Conservation (phyloP, 2,888 invertebrate species). For the Hesperia comma region DNA sequence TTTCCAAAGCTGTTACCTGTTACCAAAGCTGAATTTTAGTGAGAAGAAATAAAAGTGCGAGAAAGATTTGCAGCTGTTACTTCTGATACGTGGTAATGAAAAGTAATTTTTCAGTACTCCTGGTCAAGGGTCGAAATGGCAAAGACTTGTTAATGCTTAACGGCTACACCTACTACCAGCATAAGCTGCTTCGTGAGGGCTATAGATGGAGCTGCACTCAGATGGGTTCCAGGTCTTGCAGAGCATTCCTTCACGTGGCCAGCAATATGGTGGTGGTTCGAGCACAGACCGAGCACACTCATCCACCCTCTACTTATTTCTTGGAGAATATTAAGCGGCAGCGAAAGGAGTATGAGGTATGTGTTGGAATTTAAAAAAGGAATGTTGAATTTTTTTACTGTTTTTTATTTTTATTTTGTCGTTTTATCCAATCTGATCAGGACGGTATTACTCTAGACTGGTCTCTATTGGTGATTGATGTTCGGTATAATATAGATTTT, state of each 20-base stretch:
- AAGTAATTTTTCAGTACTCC: slow-evolving; percentile 63
- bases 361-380: slow-evolving; percentile 32
- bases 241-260: slow-evolving; percentile 75
- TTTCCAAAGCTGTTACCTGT: no score
- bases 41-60: no score
- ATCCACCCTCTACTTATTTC: slow-evolving; percentile 69
- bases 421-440: no score
- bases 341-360: slow-evolving; percentile 45
- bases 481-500: no score
- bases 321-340: slow-evolving; percentile 59
- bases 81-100: slow-evolving; percentile 29
- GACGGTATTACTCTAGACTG: no score
- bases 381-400: background rate
- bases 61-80: no score
- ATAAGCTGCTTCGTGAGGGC: slow-evolving; percentile 71
- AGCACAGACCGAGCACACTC: slow-evolving; percentile 72
- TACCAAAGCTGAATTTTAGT: no score
- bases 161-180: slow-evolving; percentile 78
- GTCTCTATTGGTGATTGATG: no score
- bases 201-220: slow-evolving; percentile 80
- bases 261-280: slow-evolving; percentile 70
- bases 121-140: slow-evolving; percentile 74
- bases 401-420: no score
- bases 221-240: slow-evolving; percentile 77
- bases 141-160: slow-evolving; percentile 74